Evolutionary conservation across 2,113 vertebrate genomes (phyloP).

Genomic region (Oreotrochilus melanogaster): DNA sequence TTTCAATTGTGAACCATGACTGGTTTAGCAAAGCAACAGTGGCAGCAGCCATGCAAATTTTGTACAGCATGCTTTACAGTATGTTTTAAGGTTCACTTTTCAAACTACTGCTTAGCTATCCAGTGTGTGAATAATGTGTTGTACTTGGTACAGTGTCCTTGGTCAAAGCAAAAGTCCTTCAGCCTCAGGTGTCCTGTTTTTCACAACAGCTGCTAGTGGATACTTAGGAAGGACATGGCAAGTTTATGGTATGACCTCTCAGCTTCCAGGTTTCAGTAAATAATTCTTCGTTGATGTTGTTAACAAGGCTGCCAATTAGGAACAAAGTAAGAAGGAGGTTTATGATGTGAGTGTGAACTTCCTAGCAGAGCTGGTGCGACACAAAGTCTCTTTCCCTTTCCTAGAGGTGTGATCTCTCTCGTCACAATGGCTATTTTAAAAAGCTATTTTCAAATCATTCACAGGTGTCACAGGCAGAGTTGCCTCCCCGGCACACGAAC

Average conservation of each 20-base stretch:
- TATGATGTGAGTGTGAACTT: slow-evolving; percentile 21
- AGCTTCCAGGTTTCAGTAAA: slow-evolving; percentile 27
- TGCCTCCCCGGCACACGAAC: slow-evolving; percentile 20
- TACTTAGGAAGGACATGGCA: neutral
- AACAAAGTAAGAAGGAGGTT: slow-evolving; percentile 34
- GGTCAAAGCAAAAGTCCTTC: neutral
- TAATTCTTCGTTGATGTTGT: slow-evolving; percentile 22
- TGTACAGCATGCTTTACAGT: neutral
- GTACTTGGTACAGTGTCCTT: neutral
- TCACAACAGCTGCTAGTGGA: neutral
- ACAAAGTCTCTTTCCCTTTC: neutral
- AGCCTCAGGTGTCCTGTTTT: neutral
- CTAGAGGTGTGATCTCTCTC: neutral
- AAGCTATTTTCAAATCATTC: slow-evolving; percentile 34
- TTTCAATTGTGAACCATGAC: neutral
- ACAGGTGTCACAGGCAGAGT: neutral
- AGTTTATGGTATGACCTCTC: slow-evolving; percentile 9
- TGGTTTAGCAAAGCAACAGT: neutral
- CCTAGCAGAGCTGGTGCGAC: slow-evolving; percentile 29
- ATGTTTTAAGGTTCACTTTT: neutral
- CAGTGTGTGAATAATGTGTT: neutral
- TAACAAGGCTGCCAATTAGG: slow-evolving; percentile 35
- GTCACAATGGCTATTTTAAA: slow-evolving; percentile 14
- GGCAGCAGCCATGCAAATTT: neutral
- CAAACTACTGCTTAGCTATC: neutral